phyloP scores from a whole-genome alignment of 2,797 vertebrate species.

The Phaenicophaeus curvirostris region DNA sequence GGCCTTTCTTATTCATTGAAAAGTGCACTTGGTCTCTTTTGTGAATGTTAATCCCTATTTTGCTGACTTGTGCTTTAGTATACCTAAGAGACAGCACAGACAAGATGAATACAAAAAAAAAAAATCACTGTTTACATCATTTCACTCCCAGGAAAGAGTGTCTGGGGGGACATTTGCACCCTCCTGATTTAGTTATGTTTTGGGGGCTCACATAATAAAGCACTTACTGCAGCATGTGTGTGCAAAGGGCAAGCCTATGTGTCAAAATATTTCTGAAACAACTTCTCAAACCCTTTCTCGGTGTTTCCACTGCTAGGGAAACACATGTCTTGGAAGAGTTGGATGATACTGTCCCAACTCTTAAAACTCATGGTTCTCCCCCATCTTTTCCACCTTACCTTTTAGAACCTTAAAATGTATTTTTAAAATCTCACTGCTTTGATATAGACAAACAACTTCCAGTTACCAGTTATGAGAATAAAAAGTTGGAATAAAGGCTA shows the following conservation, averaged over 20 bases:
- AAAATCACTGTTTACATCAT: not conserved
- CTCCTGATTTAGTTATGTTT: not conserved
- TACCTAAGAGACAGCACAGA: not conserved
- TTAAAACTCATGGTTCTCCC: not conserved
- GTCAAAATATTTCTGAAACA: not conserved
- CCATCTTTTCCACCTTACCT: not conserved
- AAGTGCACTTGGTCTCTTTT: not conserved
- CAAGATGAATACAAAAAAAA: not conserved
- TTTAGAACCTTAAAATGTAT: not conserved
- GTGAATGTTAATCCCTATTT: not conserved
- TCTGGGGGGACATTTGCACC: not conserved
- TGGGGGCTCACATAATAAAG: not conserved
- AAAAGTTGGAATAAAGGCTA: not conserved
- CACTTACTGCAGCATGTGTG: fast-evolving
- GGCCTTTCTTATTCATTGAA: not conserved
- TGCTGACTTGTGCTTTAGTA: not conserved
- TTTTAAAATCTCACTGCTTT: not conserved
- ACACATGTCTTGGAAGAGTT: not conserved
- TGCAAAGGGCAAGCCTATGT: not conserved
- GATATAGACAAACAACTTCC: not conserved
- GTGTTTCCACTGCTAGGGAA: not conserved
- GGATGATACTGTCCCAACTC: not conserved
- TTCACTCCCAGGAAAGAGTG: not conserved
- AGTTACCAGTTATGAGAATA: not conserved
- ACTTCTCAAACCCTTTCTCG: not conserved